These are phyloP conservation scores for Antechinus flavipes DNA, from an alignment of 2,113 vertebrate species.

Conservation along the genomic window DNA sequence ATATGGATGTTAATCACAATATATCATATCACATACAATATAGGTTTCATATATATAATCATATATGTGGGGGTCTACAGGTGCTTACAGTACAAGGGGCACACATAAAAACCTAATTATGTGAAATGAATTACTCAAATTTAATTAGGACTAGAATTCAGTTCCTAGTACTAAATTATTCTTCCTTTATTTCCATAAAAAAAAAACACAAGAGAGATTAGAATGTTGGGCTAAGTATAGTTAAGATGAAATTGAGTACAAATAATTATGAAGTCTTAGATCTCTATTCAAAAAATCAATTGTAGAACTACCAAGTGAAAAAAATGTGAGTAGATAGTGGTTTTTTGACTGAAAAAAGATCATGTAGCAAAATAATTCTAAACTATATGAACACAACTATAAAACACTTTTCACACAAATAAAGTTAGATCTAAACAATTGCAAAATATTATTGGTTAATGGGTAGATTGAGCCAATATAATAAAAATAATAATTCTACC, in stretches of 20 bases:
- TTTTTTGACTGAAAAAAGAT: background rate
- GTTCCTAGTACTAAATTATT: background rate
- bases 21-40: too few relatives aligned
- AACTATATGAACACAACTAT: background rate
- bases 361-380: background rate
- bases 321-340: background rate
- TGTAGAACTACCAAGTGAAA: background rate
- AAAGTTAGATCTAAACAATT: too few relatives aligned
- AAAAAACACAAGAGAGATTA: background rate
- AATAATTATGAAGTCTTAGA: background rate
- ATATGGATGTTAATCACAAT: too few relatives aligned
- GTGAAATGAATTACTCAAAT: background rate
- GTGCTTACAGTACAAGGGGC: background rate
- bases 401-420: too few relatives aligned
- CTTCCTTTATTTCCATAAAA: background rate
- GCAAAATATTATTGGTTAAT: too few relatives aligned
- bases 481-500: too few relatives aligned
- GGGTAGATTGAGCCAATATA: too few relatives aligned
- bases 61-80: background rate
- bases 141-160: background rate
- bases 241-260: background rate
- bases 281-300: background rate
- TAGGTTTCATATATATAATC: too few relatives aligned
- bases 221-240: background rate
- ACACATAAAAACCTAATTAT: background rate